Evolutionary conservation across 2,888 invertebrate genomes (phyloP), one percentile per base, ranked within the genome.

Genomic region (Drosophila phalerata): DNA sequence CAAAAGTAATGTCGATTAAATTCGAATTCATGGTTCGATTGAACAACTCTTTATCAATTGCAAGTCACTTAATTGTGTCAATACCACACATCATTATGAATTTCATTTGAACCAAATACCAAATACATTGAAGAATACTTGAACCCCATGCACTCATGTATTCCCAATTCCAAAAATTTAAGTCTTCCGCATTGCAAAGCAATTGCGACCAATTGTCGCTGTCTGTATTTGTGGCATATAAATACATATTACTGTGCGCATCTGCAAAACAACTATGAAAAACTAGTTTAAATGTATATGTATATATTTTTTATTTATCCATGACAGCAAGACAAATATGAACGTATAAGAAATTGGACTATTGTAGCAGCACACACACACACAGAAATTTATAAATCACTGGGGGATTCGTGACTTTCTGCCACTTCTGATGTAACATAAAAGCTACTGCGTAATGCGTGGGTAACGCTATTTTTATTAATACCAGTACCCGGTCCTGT

Each of bases 101-200:
- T 75, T 64, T 68, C 40, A 69, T 70, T 77, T 73, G 30, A 52
- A 51, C 63, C 60, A 66, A 62, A 49, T 61, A 74, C n/a, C n/a
- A n/a, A n/a, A n/a, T 48, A 63, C 61, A 30, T 11, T 30, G 13
- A 56, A 73, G 40, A 34, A 28, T 28, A 49, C 67, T 55, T 73
- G 53, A 28, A 25, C 17, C 55, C 32, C 10, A 62, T 30, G 43
- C 15, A 53, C 11, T 40, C 30, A 38, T 42, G 49, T 45, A 48
- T 15, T 15, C 25, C 30, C 53, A 34, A 55, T 53, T 48, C 30
- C 30, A 17, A 32, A 49, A 57, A 66, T 56, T 56, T 30, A 74
- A 79, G 72, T 74, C 80, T 85, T 82, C 82, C 85, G 83, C 65
- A 79, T 77, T 74, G 49, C 52, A 73, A 30, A 64, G 61, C 79